Conservation (phyloP, 2,113 vertebrate species). For the Chinchilla lanigera region DNA sequence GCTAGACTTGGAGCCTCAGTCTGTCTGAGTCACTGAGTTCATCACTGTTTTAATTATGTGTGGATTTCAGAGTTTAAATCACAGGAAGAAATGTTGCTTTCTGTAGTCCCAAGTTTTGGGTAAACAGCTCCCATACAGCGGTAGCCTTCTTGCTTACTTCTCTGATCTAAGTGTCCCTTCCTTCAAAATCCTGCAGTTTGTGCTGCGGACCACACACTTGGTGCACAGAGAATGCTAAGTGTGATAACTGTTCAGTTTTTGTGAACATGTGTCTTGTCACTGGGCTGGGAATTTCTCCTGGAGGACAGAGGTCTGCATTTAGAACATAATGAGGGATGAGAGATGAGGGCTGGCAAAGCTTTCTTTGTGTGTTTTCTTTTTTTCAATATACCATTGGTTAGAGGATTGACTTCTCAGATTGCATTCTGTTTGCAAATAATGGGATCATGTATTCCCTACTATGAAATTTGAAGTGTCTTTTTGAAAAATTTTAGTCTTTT, state of each 20-base stretch:
- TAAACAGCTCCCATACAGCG: background rate
- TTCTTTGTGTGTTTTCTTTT: background rate
- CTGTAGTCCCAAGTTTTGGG: background rate
- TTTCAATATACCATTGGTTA: background rate
- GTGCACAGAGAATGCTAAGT: background rate
- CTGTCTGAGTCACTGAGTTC: background rate
- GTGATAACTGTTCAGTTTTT: background rate
- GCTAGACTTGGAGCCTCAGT: background rate
- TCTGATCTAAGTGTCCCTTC: background rate
- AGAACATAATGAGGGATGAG: background rate
- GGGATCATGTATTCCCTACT: background rate
- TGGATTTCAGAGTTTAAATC: background rate
- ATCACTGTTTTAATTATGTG: background rate
- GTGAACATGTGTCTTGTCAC: background rate
- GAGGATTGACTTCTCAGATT: background rate
- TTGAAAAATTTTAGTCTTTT: too few species aligned
- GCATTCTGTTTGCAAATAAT: background rate
- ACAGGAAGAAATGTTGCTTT: background rate
- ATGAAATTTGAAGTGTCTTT: slow-evolving; percentile 29
- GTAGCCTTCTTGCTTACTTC: background rate
- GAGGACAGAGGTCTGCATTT: background rate
- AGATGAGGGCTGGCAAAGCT: background rate
- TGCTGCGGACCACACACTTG: background rate
- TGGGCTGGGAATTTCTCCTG: background rate
- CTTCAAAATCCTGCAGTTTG: background rate